A percentile compares a stretch with the other conserved stretches of the same genome.
Evolutionary conservation across 1,140 invertebrate genomes (phyloP).

Genomic region (Prorops nasuta): DNA sequence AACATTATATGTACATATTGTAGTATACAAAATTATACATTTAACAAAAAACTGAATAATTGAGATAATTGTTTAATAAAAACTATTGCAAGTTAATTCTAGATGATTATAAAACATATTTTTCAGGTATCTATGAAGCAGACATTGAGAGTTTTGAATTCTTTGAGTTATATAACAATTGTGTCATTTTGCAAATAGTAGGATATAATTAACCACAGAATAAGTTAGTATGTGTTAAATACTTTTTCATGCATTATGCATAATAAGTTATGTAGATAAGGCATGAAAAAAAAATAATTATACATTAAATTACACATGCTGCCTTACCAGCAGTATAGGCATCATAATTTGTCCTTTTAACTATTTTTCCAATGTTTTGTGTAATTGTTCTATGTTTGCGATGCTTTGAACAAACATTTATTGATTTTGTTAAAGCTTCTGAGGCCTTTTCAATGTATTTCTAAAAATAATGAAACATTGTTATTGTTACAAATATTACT

Average conservation of each 20-base stretch:
- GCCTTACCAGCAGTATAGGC: slow-evolving; percentile 71
- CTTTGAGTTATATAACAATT: too few relatives aligned
- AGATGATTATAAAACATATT: too few relatives aligned
- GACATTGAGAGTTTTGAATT: too few relatives aligned
- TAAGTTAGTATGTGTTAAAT: neutral
- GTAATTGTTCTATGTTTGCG: slow-evolving; percentile 72
- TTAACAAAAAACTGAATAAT: too few relatives aligned
- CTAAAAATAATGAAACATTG: slow-evolving; percentile 42
- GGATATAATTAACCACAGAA: too few relatives aligned
- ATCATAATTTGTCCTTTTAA: slow-evolving; percentile 76
- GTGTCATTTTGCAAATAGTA: too few relatives aligned
- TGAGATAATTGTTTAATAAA: too few relatives aligned
- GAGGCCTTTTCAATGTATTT: slow-evolving; percentile 72
- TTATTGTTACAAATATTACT: neutral
- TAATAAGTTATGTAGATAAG: neutral
- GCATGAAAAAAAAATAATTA: neutral
- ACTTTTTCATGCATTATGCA: neutral
- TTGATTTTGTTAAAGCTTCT: slow-evolving; percentile 70
- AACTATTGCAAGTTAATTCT: too few relatives aligned
- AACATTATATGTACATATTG: neutral
- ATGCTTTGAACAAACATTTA: slow-evolving; percentile 74
- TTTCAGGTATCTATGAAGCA: too few relatives aligned
- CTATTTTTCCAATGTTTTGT: slow-evolving; percentile 78
- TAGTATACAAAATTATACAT: too few relatives aligned
- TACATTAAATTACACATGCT: slow-evolving; percentile 5